These are phyloP conservation scores for Capreolus pygargus DNA, from an alignment of 2,113 vertebrate genomes.

Conservation along the genomic window DNA sequence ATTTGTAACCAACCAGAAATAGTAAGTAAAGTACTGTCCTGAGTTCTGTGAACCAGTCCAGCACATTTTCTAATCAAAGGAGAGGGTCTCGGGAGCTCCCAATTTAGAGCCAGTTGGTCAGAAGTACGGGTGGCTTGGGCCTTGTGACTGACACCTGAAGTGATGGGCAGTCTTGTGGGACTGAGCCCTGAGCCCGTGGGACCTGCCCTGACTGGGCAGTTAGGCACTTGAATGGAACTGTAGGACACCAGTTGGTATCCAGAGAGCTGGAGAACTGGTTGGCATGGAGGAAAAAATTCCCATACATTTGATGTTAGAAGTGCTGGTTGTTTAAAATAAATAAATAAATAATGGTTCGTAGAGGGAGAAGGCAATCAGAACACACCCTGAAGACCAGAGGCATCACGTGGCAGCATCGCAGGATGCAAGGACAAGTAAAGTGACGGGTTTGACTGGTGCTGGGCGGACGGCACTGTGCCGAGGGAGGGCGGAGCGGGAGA, in stretches of 20 bases:
- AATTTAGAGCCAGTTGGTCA: not conserved
- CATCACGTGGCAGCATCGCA: fast-evolving
- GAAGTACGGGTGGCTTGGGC: not conserved
- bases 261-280: not conserved
- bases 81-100: not conserved
- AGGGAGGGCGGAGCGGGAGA: not conserved
- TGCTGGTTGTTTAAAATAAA: not conserved
- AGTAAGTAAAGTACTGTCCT: not conserved
- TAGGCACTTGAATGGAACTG: not conserved
- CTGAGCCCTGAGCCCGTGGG: not conserved
- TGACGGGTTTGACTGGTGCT: fast-evolving
- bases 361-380: not conserved
- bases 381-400: not conserved
- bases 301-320: not conserved
- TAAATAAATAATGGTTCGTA: not conserved
- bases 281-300: not conserved
- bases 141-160: not conserved
- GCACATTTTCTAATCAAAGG: not conserved
- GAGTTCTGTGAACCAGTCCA: not conserved
- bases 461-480: fast-evolving
- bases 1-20: not conserved
- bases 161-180: too few species aligned
- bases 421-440: not conserved
- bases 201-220: too few species aligned
- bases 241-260: not conserved